Evolutionary conservation across 1,140 invertebrate species (phyloP), one percentile per base, ranked within the genome.

Genomic region (Ephestia elutella): DNA sequence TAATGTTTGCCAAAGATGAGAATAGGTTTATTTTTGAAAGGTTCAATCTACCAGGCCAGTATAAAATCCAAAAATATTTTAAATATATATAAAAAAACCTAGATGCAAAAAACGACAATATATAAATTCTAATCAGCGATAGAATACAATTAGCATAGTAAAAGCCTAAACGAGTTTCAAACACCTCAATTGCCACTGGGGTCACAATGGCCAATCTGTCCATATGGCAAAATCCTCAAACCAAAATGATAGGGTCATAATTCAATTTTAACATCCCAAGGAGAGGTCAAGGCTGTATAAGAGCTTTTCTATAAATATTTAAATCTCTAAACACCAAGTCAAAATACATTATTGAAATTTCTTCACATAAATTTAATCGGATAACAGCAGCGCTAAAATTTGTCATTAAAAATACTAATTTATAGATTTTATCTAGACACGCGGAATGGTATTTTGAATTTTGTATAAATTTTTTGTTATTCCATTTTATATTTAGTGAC

Each of bases 291-390:
- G 50, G 50, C 19, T 53, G 50, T 25, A 5, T 20, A 53, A 13
- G 18, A 53, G 38, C 21, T 25, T 53, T 53, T 25, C 19, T 18
- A 25, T 53, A 53, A 53, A 53, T 53, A 53, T 53, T 53, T 53
- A 53, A 53, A 53, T 25, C 19, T 15, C 3, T 10, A 53, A 5
- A 53, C 20, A 25, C 18, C 38, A 13, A 2, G 13, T 15, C 38
- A n/a, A 53, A 21, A 25, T 13, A 53, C n/a, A 53, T 53, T 53
- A 21, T 53, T 2, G 50, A 7, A 53, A 21, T 44, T 44, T 44
- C 38, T 44, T 44, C 38, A 15, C 38, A 44, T 44, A 44, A 44
- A 44, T 44, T 44, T 44, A 44, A 44, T 44, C 30, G 38, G 38
- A 44, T 44, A 44, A 44, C 13, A 44, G 38, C 38, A 44, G 38